Evolutionary conservation across 2,888 invertebrate species (phyloP).

Genomic region (Drosophila emarginata): DNA sequence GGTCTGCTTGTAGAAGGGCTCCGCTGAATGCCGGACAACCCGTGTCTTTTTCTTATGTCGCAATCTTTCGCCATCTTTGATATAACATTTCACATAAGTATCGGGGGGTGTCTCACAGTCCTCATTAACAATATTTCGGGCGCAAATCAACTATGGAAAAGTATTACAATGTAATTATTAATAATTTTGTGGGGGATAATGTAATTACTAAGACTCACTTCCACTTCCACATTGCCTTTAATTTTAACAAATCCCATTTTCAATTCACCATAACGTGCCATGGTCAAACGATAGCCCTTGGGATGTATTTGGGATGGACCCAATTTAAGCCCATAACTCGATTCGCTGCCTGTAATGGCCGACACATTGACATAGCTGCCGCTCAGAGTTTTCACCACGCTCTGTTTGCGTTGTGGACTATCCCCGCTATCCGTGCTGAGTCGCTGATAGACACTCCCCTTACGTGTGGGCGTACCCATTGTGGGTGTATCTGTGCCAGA

Average conservation of each 20-base stretch:
- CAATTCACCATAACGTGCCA: constrained; percentile 90
- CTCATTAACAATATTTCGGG: constrained; percentile 87
- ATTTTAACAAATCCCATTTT: constrained; percentile 94
- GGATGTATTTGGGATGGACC: constrained; percentile 93
- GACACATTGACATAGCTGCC: constrained; percentile 69
- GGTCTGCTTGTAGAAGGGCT: constrained; percentile 94
- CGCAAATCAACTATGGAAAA: constrained; percentile 85
- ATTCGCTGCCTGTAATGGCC: constrained; percentile 65
- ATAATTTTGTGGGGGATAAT: too few species aligned
- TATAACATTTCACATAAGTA: constrained; percentile 96
- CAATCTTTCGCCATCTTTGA: constrained; percentile 94
- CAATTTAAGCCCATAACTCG: constrained; percentile 86
- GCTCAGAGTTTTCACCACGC: constrained; percentile 64
- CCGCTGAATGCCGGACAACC: constrained; percentile 90
- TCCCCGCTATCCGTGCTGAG: constrained; percentile 47
- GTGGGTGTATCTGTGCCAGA: constrained; percentile 49
- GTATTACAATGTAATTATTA: background rate
- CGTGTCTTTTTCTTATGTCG: constrained; percentile 96
- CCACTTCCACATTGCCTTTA: constrained; percentile 95
- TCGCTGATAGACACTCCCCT: constrained; percentile 63
- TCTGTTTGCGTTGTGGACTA: constrained; percentile 71
- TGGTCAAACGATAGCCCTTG: constrained; percentile 87
- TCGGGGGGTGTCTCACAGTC: constrained; percentile 90
- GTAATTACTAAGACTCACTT: constrained; percentile 83
- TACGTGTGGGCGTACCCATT: constrained; percentile 56